A percentile compares a stretch with the other conserved stretches of the same genome.
These are phyloP conservation scores for Xylota sylvarum DNA, from an alignment of 2,888 invertebrate species.

Conservation along the genomic window DNA sequence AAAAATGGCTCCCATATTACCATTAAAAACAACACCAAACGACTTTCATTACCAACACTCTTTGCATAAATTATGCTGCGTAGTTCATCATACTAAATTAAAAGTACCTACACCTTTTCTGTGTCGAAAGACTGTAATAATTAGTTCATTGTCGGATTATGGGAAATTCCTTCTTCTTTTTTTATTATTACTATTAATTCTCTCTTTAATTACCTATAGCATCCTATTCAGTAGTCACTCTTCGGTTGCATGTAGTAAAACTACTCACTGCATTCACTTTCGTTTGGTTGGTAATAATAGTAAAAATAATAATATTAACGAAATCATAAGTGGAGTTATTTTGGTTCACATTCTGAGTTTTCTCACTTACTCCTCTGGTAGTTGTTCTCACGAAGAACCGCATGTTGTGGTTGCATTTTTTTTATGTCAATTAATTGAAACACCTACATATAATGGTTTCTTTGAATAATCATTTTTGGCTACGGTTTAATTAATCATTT, in stretches of 20 bases:
- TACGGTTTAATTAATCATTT: conserved; percentile 21
- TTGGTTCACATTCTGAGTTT: conserved; percentile 38
- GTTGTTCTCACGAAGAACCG: conserved; percentile 31
- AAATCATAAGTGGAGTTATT: conserved; percentile 40
- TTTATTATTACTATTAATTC: conserved; percentile 12
- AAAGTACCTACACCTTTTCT: conserved; percentile 18
- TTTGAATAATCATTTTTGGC: conserved; percentile 37
- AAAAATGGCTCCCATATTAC: conserved; percentile 57
- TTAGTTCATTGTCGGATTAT: conserved; percentile 71
- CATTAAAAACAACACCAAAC: conserved; percentile 31
- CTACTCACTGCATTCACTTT: conserved; percentile 56
- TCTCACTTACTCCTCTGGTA: not conserved
- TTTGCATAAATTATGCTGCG: conserved; percentile 61
- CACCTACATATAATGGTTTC: conserved; percentile 9
- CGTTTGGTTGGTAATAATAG: conserved; percentile 33
- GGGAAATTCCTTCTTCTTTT: conserved; percentile 36
- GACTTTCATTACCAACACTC: conserved; percentile 67
- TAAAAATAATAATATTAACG: conserved; percentile 17
- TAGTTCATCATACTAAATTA: conserved; percentile 51
- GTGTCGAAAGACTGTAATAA: conserved; percentile 58
- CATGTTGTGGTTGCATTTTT: not conserved
- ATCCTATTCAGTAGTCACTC: not conserved
- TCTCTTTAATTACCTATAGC: conserved; percentile 49
- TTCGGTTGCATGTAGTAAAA: conserved; percentile 1
- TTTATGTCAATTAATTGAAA: not conserved